phyloP scores from a whole-genome alignment of 1,140 invertebrate species.

The Galleria mellonella region DNA sequence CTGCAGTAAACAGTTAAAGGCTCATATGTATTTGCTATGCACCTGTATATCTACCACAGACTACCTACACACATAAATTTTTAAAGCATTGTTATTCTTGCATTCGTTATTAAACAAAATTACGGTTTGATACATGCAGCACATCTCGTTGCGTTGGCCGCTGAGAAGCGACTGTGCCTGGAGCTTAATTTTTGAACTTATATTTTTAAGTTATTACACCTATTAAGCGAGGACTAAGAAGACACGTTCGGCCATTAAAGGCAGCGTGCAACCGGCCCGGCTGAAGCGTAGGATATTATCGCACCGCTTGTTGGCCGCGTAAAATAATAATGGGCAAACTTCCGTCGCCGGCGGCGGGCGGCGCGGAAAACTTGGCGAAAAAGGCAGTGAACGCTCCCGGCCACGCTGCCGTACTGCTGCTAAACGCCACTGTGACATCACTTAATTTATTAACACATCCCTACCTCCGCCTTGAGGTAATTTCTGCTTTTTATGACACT shows the following conservation, averaged over 20 bases:
- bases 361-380: slow-evolving; percentile 67
- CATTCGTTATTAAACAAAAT: too few species aligned
- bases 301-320: slow-evolving; percentile 75
- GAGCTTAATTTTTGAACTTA: slow-evolving; percentile 41
- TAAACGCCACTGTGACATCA: slow-evolving; percentile 62
- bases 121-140: too few species aligned
- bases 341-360: slow-evolving; percentile 48
- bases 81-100: too few species aligned
- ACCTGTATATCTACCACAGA: too few species aligned
- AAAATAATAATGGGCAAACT: slow-evolving; percentile 76
- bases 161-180: too few species aligned
- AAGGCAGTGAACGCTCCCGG: slow-evolving; percentile 39
- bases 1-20: too few species aligned
- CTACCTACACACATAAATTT: too few species aligned
- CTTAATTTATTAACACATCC: slow-evolving; percentile 71
- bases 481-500: slow-evolving; percentile 45
- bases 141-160: slow-evolving; percentile 8
- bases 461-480: slow-evolving; percentile 35
- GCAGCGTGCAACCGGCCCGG: slow-evolving; percentile 38
- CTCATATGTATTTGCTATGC: too few species aligned
- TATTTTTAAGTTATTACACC: slow-evolving; percentile 70
- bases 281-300: slow-evolving; percentile 69
- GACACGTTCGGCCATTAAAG: slow-evolving; percentile 68
- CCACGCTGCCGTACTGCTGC: slow-evolving; percentile 1
- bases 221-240: slow-evolving; percentile 65